Conservation (phyloP, 2,888 invertebrate genomes). For the Ctenicera cuprea region DNA sequence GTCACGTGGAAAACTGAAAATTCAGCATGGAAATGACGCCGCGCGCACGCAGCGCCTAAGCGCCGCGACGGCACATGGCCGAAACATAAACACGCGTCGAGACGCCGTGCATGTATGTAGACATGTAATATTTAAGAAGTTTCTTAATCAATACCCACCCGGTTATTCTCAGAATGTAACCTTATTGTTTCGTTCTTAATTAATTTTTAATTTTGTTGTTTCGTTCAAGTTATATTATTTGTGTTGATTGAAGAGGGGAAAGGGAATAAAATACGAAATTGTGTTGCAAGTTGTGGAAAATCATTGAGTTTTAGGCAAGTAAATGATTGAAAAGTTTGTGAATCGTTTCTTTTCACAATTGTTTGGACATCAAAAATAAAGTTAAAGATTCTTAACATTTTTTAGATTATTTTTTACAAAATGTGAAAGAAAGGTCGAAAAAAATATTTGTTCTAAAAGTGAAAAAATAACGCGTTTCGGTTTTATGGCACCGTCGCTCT, state of each 20-base stretch:
- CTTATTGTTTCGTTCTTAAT: constrained; percentile 49
- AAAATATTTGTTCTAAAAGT: too few relatives aligned
- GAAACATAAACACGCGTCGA: constrained; percentile 54
- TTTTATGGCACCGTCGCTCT: too few relatives aligned
- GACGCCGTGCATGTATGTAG: constrained; percentile 55
- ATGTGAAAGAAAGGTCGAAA: too few relatives aligned
- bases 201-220: constrained; percentile 46
- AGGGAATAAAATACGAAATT: constrained; percentile 4
- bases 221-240: constrained; percentile 12
- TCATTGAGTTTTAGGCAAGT: not conserved
- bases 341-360: not conserved
- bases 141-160: constrained; percentile 60
- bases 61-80: constrained; percentile 60
- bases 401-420: too few relatives aligned
- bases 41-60: constrained; percentile 56
- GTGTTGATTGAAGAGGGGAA: constrained; percentile 13
- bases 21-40: constrained; percentile 46
- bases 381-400: too few relatives aligned
- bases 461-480: too few relatives aligned
- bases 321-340: too few relatives aligned
- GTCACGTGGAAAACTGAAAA: constrained; percentile 57
- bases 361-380: too few relatives aligned
- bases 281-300: not conserved
- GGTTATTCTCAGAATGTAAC: constrained; percentile 57
- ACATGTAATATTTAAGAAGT: constrained; percentile 58